These are phyloP conservation scores for Frieseomelitta varia DNA, from an alignment of 1,140 invertebrate species.

Conservation along the genomic window DNA sequence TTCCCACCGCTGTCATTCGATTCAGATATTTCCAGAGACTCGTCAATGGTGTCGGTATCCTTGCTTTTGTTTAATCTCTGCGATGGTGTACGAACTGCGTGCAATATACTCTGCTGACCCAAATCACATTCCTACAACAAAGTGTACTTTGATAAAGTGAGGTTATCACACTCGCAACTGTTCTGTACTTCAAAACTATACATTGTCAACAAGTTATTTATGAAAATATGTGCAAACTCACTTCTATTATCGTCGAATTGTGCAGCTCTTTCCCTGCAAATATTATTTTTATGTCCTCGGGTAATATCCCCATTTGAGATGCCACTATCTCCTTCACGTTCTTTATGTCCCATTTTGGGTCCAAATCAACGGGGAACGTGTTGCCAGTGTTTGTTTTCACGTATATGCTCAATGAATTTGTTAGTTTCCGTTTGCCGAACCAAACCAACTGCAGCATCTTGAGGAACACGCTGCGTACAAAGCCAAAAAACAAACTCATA, in stretches of 20 bases:
- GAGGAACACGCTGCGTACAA: conserved; percentile 83
- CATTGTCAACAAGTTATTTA: background rate
- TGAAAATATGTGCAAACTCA: conserved; percentile 65
- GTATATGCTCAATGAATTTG: conserved; percentile 86
- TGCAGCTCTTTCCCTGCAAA: conserved; percentile 92
- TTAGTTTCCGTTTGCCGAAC: conserved; percentile 84
- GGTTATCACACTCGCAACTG: conserved; percentile 12
- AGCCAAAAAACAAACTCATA: conserved; percentile 85
- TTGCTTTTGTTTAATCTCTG: conserved; percentile 65
- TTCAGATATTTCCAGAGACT: conserved; percentile 71
- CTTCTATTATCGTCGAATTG: conserved; percentile 88
- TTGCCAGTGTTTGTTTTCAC: conserved; percentile 88
- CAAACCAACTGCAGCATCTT: conserved; percentile 86
- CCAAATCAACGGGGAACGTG: conserved; percentile 86
- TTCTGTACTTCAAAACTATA: background rate
- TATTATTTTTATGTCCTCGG: conserved; percentile 91
- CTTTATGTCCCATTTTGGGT: conserved; percentile 89
- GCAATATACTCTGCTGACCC: conserved; percentile 90
- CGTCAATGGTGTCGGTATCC: conserved; percentile 65
- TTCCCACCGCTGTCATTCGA: conserved; percentile 82
- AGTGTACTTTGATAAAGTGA: background rate
- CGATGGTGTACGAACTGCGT: conserved; percentile 85
- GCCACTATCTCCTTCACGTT: conserved; percentile 89
- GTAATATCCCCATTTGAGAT: conserved; percentile 85
- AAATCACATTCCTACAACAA: conserved; percentile 89